Evolutionary conservation across 2,888 invertebrate species (phyloP).

Genomic region (Andrena minutula): DNA sequence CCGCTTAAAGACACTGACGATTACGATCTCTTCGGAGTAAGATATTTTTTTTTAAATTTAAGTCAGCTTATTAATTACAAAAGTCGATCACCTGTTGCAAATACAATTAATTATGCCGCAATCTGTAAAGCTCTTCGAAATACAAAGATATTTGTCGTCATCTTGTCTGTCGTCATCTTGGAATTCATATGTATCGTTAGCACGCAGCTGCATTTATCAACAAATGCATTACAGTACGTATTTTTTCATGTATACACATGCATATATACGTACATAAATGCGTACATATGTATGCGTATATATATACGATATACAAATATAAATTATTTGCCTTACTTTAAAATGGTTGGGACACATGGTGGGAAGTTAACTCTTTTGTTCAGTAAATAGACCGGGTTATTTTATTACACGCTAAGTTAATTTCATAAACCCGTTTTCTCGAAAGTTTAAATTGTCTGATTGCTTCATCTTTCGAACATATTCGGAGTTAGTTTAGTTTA

Average conservation of each 20-base stretch:
- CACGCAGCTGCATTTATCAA: constrained; percentile 35
- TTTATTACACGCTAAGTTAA: constrained; percentile 56
- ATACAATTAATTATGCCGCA: constrained; percentile 61
- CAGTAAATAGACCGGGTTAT: constrained; percentile 47
- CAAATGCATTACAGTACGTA: constrained; percentile 40
- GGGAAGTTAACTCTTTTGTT: constrained; percentile 57
- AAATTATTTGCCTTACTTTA: constrained; percentile 72
- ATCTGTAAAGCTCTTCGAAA: constrained; percentile 56
- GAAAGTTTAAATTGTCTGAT: constrained; percentile 33
- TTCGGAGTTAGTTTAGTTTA: constrained; percentile 18
- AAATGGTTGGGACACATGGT: constrained; percentile 52
- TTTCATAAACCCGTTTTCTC: constrained; percentile 52
- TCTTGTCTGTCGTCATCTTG: constrained; percentile 29
- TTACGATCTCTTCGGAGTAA: constrained; percentile 27
- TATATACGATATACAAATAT: constrained; percentile 70
- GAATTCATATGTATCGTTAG: constrained; percentile 41
- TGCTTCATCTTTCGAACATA: constrained; percentile 23
- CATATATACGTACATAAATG: constrained; percentile 3
- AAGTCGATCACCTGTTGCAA: constrained; percentile 40
- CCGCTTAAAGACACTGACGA: constrained; percentile 55
- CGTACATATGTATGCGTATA: no score
- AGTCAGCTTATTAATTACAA: constrained; percentile 47
- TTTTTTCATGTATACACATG: constrained; percentile 11
- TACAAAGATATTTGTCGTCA: constrained; percentile 38
- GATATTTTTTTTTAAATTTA: constrained; percentile 26